Evolutionary conservation across 2,888 invertebrate species (phyloP), one percentile per base, ranked within the genome.

Genomic region (Eubasilissa splendida): DNA sequence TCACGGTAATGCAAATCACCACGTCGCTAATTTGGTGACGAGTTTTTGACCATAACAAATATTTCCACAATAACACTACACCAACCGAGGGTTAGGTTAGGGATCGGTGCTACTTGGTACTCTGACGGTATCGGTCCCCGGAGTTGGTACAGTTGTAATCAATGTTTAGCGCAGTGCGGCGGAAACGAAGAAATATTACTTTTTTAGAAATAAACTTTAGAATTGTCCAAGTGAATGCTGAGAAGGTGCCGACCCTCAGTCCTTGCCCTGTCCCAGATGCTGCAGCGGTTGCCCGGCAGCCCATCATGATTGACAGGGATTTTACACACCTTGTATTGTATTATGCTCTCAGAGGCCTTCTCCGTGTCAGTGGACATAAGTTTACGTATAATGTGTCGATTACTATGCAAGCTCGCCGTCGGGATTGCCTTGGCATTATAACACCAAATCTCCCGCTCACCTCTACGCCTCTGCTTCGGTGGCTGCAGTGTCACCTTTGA

Each of bases 381-480:
- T 53, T 53, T 53, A 71, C 22, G 22, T 71, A 42, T 42, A 42
- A 71, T 71, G 53, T 71, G 54, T 53, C 71, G 54, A 71, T 71
- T 74, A 59, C 58, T 59, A 74, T 74, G 74, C 71, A 4, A 50
- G 22, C 54, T 71, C 22, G 14, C 11, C 22, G 14, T 11, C 54
- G 71, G 12, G 52, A 70, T 78, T 56, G 71, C 78, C 78, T 70
- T 70, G 78, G 78, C 78, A 78, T 71, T 71, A 70, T 5, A 71
- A 14, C 71, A 33, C 31, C 60, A 31, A 65, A 52, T 77, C 68
- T 77, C 58, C 53, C n/a, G 68, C 54, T 71, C 11, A 56, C 71
- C 71, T 71, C 71, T 11, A 11, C 31, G 54, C 54, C 11, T 11
- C 22, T 68, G n/a, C 50, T 52, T 50, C 33, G 31, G 22, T 22